These are phyloP conservation scores for Sander vitreus DNA, from an alignment of 2,113 vertebrate genomes.

Conservation along the genomic window DNA sequence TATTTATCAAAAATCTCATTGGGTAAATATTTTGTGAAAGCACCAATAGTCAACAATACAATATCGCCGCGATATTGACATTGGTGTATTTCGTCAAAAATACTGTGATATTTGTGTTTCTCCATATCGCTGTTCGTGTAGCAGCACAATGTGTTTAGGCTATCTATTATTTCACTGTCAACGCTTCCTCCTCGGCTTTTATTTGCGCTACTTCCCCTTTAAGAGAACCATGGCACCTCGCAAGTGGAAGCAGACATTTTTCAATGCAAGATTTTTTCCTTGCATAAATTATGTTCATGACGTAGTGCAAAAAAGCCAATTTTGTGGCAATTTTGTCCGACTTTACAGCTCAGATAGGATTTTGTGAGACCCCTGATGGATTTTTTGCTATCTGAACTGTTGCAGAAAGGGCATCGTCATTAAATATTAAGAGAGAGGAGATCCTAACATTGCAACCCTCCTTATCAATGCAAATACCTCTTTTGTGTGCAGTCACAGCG, in stretches of 20 bases:
- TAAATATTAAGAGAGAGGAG: constrained; percentile 84
- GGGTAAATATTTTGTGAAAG: too few relatives aligned
- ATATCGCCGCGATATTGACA: too few relatives aligned
- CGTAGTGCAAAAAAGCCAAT: constrained; percentile 95
- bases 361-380: constrained; percentile 62
- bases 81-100: too few relatives aligned
- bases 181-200: not conserved
- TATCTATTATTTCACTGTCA: not conserved
- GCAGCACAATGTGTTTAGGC: not conserved
- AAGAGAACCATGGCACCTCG: constrained; percentile 83
- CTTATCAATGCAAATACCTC: constrained; percentile 90
- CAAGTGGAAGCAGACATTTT: constrained; percentile 84
- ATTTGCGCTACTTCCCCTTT: constrained; percentile 77
- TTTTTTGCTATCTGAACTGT: constrained; percentile 57
- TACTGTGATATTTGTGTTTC: too few relatives aligned
- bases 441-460: constrained; percentile 79
- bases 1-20: too few relatives aligned
- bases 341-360: constrained; percentile 74
- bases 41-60: too few relatives aligned
- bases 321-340: constrained; percentile 84
- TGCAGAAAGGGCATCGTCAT: constrained; percentile 77
- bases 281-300: constrained; percentile 99
- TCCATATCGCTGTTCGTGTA: too few relatives aligned
- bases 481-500: constrained; percentile 87
- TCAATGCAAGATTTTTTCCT: constrained; percentile 90